A percentile compares a stretch with the other conserved stretches of the same genome.
phyloP scores from a whole-genome alignment of 2,113 vertebrate species.

The Tringa solitaria region DNA sequence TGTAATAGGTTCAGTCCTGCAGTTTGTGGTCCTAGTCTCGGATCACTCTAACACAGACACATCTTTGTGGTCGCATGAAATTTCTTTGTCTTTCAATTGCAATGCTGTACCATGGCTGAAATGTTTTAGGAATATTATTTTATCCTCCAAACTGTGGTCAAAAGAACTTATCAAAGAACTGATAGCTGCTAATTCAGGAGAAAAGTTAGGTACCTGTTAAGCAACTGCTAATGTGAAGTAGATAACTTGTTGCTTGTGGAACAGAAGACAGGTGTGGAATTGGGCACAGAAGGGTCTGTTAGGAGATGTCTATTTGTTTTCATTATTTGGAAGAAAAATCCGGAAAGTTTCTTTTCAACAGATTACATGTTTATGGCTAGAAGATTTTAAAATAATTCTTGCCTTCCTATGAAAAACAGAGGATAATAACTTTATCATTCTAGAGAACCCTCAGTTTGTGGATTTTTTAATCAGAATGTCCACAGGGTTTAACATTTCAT shows the following conservation, averaged over 20 bases:
- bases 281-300: neutral
- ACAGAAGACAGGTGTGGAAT: neutral
- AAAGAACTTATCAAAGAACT: neutral
- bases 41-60: neutral
- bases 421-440: neutral
- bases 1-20: neutral
- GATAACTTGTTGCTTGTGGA: neutral
- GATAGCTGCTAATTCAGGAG: neutral
- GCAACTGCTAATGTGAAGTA: neutral
- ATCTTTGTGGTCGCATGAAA: neutral
- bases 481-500: neutral
- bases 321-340: neutral
- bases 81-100: neutral
- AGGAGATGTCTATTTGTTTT: neutral
- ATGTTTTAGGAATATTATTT: neutral
- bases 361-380: neutral
- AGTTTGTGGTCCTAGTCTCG: neutral
- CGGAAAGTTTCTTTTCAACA: neutral
- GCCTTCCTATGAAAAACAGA: neutral
- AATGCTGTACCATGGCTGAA: neutral
- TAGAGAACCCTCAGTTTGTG: neutral
- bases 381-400: neutral
- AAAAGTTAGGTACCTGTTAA: neutral
- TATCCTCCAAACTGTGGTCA: neutral
- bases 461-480: neutral